Conservation (phyloP, 2,888 invertebrate species). For the Melinaea menophilus region DNA sequence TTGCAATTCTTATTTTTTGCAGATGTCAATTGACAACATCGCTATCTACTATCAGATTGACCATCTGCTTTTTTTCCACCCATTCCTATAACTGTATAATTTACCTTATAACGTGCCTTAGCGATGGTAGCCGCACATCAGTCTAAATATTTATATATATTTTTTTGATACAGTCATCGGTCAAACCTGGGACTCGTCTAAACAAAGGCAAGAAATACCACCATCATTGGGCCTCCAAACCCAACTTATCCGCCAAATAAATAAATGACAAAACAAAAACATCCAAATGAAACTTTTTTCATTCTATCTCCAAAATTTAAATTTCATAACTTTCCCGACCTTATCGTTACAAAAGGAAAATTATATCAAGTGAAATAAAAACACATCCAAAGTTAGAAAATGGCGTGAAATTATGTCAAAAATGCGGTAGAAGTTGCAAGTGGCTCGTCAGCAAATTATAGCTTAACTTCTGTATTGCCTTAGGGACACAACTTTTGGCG, state of each 20-base stretch:
- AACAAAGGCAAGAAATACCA: not conserved
- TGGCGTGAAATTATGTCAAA: slow-evolving; percentile 28
- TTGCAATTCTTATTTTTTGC: too few species aligned
- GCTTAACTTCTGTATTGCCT: slow-evolving; percentile 52
- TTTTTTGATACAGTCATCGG: too few species aligned
- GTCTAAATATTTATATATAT: too few species aligned
- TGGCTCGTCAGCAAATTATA: slow-evolving; percentile 68
- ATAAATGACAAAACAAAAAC: not conserved
- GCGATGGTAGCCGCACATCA: too few species aligned
- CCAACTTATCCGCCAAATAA: not conserved
- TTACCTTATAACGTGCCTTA: too few species aligned
- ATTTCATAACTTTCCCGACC: slow-evolving; percentile 2
- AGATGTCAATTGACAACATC: too few species aligned
- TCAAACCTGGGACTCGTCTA: too few species aligned
- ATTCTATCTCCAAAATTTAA: slow-evolving; percentile 5
- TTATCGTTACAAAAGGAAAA: slow-evolving; percentile 8
- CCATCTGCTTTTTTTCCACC: too few species aligned
- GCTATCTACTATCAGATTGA: too few species aligned
- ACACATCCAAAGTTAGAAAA: slow-evolving; percentile 21
- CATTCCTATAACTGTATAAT: too few species aligned
- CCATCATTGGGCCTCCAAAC: not conserved
- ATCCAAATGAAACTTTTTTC: slow-evolving; percentile 5
- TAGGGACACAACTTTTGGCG: slow-evolving; percentile 52
- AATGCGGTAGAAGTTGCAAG: slow-evolving; percentile 52
- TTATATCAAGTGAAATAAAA: slow-evolving; percentile 12